A percentile compares a stretch with the other conserved stretches of the same genome.
phyloP scores from a whole-genome alignment of 2,888 invertebrate species.

The Hoplodrina ambigua region DNA sequence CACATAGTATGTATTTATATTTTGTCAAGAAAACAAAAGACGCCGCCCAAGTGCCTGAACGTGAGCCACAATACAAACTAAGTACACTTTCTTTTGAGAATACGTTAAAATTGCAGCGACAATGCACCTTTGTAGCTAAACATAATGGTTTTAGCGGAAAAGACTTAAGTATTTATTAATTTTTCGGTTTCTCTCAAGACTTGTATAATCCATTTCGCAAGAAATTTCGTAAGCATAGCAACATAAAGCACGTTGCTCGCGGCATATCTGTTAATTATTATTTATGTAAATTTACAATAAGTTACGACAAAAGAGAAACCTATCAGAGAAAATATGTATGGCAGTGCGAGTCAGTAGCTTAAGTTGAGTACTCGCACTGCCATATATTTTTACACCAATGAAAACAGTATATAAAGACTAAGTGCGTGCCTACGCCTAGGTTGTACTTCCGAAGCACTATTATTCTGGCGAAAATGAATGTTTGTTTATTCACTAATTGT shows the following conservation, averaged over 20 bases:
- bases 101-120: slow-evolving; percentile 41
- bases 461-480: background rate
- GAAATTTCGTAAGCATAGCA: slow-evolving; percentile 62
- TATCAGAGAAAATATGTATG: slow-evolving; percentile 17
- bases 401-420: slow-evolving; percentile 4
- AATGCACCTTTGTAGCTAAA: slow-evolving; percentile 31
- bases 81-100: slow-evolving; percentile 55
- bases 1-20: background rate
- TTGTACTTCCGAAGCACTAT: background rate
- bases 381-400: slow-evolving; percentile 9
- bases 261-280: slow-evolving; percentile 67
- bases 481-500: background rate
- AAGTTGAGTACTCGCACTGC: slow-evolving; percentile 18
- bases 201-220: slow-evolving; percentile 70
- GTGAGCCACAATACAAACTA: slow-evolving; percentile 46
- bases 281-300: slow-evolving; percentile 72
- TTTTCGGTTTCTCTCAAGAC: slow-evolving; percentile 27
- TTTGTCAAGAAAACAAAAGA: slow-evolving; percentile 55
- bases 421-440: background rate
- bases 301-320: slow-evolving; percentile 63
- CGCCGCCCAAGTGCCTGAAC: slow-evolving; percentile 35
- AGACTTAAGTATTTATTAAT: background rate
- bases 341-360: too few species aligned
- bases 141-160: slow-evolving; percentile 19
- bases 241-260: slow-evolving; percentile 54